These are phyloP conservation scores for Argentina silus DNA, from an alignment of 2,797 vertebrate species.

Conservation along the genomic window DNA sequence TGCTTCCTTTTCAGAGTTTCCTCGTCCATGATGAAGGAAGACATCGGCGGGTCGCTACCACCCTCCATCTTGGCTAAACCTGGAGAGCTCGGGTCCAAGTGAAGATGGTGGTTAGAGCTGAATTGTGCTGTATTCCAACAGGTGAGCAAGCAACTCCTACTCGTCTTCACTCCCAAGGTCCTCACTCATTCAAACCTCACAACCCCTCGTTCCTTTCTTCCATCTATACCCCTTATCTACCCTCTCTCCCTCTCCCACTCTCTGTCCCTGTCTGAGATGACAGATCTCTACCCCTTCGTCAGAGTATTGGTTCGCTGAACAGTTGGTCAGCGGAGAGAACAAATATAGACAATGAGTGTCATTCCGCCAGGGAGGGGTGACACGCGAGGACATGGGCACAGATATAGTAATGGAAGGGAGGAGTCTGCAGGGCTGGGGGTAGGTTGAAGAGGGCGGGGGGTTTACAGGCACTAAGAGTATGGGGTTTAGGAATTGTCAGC, in stretches of 20 bases:
- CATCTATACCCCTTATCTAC: not conserved
- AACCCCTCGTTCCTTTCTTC: not conserved
- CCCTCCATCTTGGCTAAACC: slow-evolving; percentile 76
- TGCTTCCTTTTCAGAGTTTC: slow-evolving; percentile 85
- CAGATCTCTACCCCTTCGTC: slow-evolving; percentile 45
- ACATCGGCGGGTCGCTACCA: slow-evolving; percentile 58
- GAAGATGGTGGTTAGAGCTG: not conserved
- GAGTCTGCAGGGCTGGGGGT: slow-evolving; percentile 6
- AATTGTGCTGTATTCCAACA: slow-evolving; percentile 12
- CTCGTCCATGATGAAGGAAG: slow-evolving; percentile 82
- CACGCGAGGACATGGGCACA: slow-evolving; percentile 3
- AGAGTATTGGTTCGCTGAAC: slow-evolving; percentile 53
- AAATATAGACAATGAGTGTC: slow-evolving; percentile 78
- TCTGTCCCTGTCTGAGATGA: not conserved
- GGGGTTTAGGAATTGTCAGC: not conserved
- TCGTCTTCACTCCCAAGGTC: not conserved
- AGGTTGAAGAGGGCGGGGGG: not conserved
- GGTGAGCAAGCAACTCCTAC: not conserved
- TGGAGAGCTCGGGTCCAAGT: not conserved
- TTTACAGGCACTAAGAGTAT: not conserved
- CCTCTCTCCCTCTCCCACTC: slow-evolving; percentile 25
- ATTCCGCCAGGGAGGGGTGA: slow-evolving; percentile 25
- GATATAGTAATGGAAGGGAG: not conserved
- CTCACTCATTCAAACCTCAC: not conserved
- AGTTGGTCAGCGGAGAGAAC: slow-evolving; percentile 69